A percentile compares a stretch with the other conserved stretches of the same genome.
phyloP scores from a whole-genome alignment of 1,140 invertebrate genomes.

The Sycophaga agraensis region DNA sequence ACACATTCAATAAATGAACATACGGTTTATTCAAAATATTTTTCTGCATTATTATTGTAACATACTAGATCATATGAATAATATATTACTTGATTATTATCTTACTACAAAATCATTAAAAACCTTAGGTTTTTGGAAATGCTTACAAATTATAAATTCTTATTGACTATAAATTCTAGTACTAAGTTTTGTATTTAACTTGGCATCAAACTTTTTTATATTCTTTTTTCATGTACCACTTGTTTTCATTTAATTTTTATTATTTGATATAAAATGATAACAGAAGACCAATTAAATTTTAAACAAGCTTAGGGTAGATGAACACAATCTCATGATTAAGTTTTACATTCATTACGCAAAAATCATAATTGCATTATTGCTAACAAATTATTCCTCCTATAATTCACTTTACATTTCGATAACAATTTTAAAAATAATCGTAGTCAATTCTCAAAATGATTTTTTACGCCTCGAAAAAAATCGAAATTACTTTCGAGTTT shows the following conservation, averaged over 20 bases:
- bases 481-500: neutral
- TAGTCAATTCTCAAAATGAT: neutral
- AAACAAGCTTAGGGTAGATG: slow-evolving; percentile 3
- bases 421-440: neutral
- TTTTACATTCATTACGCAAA: slow-evolving; percentile 5
- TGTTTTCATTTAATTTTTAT: neutral
- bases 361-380: slow-evolving; percentile 6
- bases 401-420: neutral
- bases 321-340: neutral
- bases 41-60: slow-evolving; percentile 21
- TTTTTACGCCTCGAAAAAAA: neutral
- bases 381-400: slow-evolving; percentile 25
- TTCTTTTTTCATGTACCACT: neutral
- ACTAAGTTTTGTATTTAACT: slow-evolving; percentile 1
- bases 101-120: slow-evolving; percentile 23
- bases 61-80: slow-evolving; percentile 6
- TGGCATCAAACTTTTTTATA: neutral
- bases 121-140: slow-evolving; percentile 9
- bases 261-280: neutral
- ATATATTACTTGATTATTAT: slow-evolving; percentile 17
- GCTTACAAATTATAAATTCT: slow-evolving; percentile 11
- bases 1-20: slow-evolving; percentile 11
- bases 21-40: slow-evolving; percentile 27
- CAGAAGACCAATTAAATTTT: slow-evolving; percentile 1
- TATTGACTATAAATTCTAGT: slow-evolving; percentile 7